Base-by-base conservation (phyloP, 2,113 vertebrate genomes). In the Meriones unguiculatus region DNA sequence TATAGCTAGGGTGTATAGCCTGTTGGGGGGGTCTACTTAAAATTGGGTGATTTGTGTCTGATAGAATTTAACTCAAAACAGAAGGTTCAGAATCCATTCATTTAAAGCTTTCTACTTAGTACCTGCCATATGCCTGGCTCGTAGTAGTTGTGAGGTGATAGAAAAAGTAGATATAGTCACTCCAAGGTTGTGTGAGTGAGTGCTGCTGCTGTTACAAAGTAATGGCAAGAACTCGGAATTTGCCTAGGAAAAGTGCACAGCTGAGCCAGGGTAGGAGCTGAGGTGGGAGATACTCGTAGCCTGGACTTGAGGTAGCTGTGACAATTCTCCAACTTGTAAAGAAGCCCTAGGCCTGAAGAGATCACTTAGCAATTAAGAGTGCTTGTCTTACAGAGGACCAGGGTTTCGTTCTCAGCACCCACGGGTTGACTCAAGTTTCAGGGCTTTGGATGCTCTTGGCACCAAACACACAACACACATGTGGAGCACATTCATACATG, bases 61-160 rank as follows among this genome's bases (percentile, higher is more conserved):
- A 86, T 35, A 82, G 35, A 82, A 54, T 2, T 90, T 87, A 88
- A 67, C 89, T 90, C 80, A 84, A 46, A 88, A 30, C 95, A 96
- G 93, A 93, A 96, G 76, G 38, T 80, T 87, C 41, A 92, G 72
- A 88, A 77, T 77, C 38, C 88, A 65, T 94, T 95, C 65, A 24
- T 62, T 84, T 84, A 93, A 30, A 90, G 57, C 57, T 91, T 65
- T 78, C 41, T 78, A 24, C 69, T 32, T n/a, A 94, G 82, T n/a
- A 87, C 64, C 85, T 95, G 85, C 85, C 70, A 35, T 70, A 25
- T 94, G 91, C 67, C 64, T 70, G 50, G 46, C 41, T 67, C 82
- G 7, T 6, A 13, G 75, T 67, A 32, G 67, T 70, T 89, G 14
- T 50, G 90, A 93, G 54, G 32, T 89, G 54, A 75, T n/a, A 90